These are phyloP conservation scores for Aphelocoma californica DNA, from an alignment of 2,797 vertebrate genomes.

Conservation along the genomic window DNA sequence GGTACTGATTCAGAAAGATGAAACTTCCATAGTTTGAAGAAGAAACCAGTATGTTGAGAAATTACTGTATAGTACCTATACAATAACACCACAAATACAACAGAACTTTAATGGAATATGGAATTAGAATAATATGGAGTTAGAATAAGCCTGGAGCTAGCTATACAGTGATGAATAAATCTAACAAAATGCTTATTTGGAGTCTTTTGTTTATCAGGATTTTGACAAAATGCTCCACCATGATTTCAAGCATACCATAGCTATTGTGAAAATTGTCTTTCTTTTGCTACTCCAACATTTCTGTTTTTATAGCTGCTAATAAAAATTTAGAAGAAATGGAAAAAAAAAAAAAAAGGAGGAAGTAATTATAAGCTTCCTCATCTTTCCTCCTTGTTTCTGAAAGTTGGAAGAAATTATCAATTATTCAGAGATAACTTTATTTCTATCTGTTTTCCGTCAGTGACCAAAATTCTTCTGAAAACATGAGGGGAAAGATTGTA, in stretches of 20 bases:
- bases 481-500: neutral
- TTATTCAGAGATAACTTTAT: neutral
- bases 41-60: neutral
- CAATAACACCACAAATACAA: neutral
- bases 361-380: neutral
- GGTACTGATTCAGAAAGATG: neutral
- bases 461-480: neutral
- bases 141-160: neutral
- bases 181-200: neutral
- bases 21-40: neutral
- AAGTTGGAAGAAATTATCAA: neutral
- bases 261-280: neutral
- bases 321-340: neutral
- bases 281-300: neutral
- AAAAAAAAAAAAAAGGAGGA: neutral
- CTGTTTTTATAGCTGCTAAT: neutral
- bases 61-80: neutral
- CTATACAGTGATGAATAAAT: neutral
- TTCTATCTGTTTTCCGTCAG: neutral
- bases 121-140: neutral
- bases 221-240: neutral
- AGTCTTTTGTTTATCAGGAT: neutral
- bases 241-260: neutral
- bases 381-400: neutral
- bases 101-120: neutral